Base-by-base conservation (phyloP, 2,797 vertebrate species). In the Esox lucius region DNA sequence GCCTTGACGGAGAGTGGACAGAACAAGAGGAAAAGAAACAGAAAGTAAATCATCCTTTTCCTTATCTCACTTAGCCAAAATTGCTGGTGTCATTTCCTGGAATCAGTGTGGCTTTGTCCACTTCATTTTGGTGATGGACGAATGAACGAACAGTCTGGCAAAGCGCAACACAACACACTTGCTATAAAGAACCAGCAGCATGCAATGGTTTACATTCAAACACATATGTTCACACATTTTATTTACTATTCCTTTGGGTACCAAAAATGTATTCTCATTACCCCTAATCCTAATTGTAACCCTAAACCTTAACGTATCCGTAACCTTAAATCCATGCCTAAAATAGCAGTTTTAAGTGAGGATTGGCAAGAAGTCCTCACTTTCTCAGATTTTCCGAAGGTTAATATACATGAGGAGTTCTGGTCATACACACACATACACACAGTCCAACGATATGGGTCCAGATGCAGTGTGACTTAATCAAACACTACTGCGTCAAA, bases 361-460 rank as follows among this genome's bases (percentile, higher is more conserved):
- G 28, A 31, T 31, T n/a, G n/a, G n/a, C n/a, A 31, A 31, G 28
- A 31, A 31, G 28, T 3, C 28, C n/a, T 33, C 33, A 5, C 33
- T 33, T 33, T 33, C 33, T 33, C 53, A 42, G 28, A 11, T 39
- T 42, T 35, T 4, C 8, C 67, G n/a, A n/a, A 68, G 33, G 12
- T 33, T 33, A 33, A 33, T 33, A 33, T 33, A 33, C 5, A 33
- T 5, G 5, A 33, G 33, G 33, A 5, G 33, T 33, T 33, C 5
- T 2, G 33, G 33, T 33, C 56, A 64, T 49, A 48, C 46, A 56
- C 71, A 72, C 56, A 72, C 71, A 66, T 56, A 73, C 42, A 65
- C 42, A 49, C 72, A 65, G 61, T 19, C 42, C 49, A 46, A 53
- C 72, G 64, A 24, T 12, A 22, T 59, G 56, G n/a, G 56, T 24